Evolutionary conservation across 2,113 vertebrate genomes (phyloP).

Genomic region (Machaerirhynchus nigripectus): DNA sequence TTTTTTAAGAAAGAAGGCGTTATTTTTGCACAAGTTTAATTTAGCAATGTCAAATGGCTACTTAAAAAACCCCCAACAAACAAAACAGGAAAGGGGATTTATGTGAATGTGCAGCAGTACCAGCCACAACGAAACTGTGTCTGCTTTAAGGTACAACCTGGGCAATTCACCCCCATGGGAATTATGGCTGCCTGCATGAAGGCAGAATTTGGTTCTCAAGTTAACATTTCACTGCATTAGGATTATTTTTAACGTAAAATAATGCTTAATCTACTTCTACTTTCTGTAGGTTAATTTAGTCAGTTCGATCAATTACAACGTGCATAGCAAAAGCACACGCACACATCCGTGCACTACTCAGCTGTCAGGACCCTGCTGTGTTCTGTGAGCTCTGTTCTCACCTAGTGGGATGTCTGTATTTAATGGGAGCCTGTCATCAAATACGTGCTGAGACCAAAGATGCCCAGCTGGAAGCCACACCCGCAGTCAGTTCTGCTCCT

Average conservation of each 20-base stretch:
- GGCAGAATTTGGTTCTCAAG: background rate
- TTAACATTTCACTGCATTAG: background rate
- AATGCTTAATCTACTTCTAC: background rate
- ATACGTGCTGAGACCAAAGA: background rate
- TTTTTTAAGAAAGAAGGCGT: background rate
- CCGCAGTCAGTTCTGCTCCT: background rate
- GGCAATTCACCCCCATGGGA: background rate
- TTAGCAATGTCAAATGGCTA: background rate
- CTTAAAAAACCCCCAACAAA: background rate
- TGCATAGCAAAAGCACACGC: background rate
- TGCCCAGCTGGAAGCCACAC: background rate
- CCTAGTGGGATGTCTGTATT: background rate
- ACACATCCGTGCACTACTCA: background rate
- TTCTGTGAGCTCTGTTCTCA: background rate
- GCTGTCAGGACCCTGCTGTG: background rate
- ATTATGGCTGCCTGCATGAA: background rate
- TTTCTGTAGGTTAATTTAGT: background rate
- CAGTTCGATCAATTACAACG: background rate
- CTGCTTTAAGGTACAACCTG: background rate
- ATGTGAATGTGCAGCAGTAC: background rate
- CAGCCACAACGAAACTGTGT: background rate
- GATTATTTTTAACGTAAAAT: background rate
- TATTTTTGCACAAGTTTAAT: background rate
- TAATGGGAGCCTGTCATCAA: background rate
- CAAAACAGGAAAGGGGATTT: background rate